Evolutionary conservation across 2,888 invertebrate genomes (phyloP).

Genomic region (Minunthozetes semirufus): DNA sequence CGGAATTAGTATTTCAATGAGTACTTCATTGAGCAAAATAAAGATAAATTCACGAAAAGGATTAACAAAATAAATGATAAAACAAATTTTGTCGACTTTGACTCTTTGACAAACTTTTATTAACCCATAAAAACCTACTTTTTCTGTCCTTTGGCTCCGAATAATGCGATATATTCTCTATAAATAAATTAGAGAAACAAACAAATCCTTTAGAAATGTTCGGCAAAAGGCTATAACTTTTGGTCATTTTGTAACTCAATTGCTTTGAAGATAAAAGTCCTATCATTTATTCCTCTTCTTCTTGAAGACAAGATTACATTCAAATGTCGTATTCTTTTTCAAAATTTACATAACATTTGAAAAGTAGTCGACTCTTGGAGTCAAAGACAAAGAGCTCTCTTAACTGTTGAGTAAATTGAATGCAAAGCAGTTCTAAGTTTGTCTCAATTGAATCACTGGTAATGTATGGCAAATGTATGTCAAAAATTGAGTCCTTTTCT

Average conservation of each 20-base stretch:
- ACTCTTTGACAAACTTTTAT: constrained; percentile 18
- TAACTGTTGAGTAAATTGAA: neutral
- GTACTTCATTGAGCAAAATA: neutral
- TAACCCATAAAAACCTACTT: neutral
- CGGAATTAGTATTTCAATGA: neutral
- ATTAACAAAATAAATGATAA: neutral
- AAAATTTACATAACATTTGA: neutral
- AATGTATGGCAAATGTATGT: neutral
- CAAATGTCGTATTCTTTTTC: neutral
- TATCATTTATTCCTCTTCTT: no score
- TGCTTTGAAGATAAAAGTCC: no score
- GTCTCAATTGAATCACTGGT: neutral
- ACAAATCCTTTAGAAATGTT: neutral
- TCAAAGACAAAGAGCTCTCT: neutral
- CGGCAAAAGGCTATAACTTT: neutral
- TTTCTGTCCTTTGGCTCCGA: neutral
- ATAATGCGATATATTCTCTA: neutral
- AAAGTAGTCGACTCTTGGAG: no score
- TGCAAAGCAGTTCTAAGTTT: neutral
- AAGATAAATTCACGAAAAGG: neutral
- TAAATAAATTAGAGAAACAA: neutral
- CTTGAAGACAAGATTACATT: neutral
- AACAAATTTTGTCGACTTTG: constrained; percentile 7
- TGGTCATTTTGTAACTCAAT: neutral
- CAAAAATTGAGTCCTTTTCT: neutral